Conservation (phyloP, 2,113 vertebrate species). For the Vulpes ferrilata region DNA sequence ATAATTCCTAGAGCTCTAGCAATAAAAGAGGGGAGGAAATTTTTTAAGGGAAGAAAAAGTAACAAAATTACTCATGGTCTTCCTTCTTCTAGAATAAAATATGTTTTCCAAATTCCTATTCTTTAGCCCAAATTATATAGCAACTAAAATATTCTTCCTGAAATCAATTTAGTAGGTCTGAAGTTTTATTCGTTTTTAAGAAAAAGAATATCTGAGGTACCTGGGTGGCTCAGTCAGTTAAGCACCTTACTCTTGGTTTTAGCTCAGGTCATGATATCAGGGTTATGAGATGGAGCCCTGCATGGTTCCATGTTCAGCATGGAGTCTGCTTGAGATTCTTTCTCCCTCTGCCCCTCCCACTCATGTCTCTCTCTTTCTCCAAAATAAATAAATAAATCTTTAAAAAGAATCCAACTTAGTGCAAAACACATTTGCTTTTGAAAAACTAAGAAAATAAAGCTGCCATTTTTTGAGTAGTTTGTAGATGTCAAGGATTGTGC, state of each 20-base stretch:
- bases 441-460: neutral
- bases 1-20: neutral
- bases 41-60: neutral
- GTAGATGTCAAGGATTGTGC: neutral
- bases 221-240: neutral
- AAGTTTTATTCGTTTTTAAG: neutral
- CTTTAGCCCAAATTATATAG: neutral
- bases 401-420: neutral
- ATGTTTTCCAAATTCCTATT: neutral
- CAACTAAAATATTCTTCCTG: neutral
- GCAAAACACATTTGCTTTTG: neutral
- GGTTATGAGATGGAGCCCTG: neutral
- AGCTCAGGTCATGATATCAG: neutral
- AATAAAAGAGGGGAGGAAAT: neutral
- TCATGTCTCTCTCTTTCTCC: neutral
- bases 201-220: neutral
- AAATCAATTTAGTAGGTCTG: neutral
- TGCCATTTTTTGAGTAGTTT: neutral
- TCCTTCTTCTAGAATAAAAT: neutral
- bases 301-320: neutral
- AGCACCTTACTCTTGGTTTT: neutral
- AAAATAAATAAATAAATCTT: neutral
- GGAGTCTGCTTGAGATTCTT: neutral
- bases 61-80: neutral
- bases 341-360: neutral